phyloP scores from a whole-genome alignment of 2,113 vertebrate genomes.

The Cinclus cinclus region DNA sequence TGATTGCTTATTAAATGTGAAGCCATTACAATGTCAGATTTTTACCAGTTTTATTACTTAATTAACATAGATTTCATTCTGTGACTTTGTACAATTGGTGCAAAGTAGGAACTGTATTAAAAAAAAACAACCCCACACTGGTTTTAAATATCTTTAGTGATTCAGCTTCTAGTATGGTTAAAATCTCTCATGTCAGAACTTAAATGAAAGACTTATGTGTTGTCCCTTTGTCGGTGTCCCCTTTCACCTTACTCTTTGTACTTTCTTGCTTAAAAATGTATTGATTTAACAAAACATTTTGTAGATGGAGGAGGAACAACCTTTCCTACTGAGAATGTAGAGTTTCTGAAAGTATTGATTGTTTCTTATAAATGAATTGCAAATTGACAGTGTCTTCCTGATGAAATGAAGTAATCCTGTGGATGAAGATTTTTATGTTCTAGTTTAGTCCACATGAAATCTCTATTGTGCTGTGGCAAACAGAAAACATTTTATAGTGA shows the following conservation, averaged over 20 bases:
- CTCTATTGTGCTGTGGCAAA: slow-evolving; percentile 22
- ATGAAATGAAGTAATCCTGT: background rate
- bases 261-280: background rate
- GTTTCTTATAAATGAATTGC: background rate
- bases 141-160: background rate
- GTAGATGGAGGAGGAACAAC: background rate
- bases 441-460: background rate
- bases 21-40: background rate
- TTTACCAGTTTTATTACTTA: background rate
- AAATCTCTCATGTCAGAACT: background rate
- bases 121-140: background rate
- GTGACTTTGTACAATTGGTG: background rate
- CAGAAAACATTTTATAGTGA: slow-evolving; percentile 24
- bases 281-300: background rate
- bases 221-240: background rate
- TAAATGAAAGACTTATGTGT: background rate
- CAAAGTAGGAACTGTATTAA: background rate
- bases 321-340: background rate
- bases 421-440: background rate
- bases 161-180: background rate
- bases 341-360: slow-evolving; percentile 20
- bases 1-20: background rate
- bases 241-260: background rate
- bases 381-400: background rate
- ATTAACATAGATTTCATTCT: background rate